These are phyloP conservation scores for Habropoda laboriosa DNA, from an alignment of 1,140 invertebrate genomes.

Conservation along the genomic window DNA sequence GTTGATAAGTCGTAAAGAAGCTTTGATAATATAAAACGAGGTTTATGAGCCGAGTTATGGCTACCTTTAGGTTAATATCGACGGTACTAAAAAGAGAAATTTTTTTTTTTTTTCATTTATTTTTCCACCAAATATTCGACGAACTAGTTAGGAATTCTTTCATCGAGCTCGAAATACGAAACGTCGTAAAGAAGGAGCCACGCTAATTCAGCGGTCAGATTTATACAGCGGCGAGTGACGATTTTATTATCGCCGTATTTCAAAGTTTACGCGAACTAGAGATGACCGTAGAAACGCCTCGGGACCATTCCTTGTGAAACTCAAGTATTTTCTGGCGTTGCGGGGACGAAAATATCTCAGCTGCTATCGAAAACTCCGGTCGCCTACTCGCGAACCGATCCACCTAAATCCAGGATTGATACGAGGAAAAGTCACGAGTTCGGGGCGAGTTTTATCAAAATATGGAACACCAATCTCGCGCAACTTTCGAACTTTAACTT, in stretches of 20 bases:
- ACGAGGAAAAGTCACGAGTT: no score
- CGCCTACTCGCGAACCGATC: background rate
- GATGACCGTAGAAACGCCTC: background rate
- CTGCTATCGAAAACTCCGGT: background rate
- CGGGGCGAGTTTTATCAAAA: no score
- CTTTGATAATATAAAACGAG: no score
- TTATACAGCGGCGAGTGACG: background rate
- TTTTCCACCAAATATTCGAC: no score
- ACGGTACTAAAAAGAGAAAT: background rate
- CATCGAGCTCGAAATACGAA: background rate
- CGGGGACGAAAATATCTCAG: background rate
- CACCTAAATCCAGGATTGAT: no score
- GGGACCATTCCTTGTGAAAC: no score
- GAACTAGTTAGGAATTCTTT: no score
- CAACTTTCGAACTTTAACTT: no score
- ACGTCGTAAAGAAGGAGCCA: background rate
- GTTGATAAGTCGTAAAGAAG: background rate
- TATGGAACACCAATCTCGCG: no score
- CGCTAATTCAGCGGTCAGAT: background rate
- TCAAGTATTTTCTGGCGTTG: background rate
- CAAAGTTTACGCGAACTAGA: background rate
- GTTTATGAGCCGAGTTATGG: background rate
- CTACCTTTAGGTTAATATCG: no score
- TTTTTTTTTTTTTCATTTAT: no score
- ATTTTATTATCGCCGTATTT: conserved; percentile 6